Evolutionary conservation across 2,888 invertebrate genomes (phyloP).

Genomic region (Cryptophagus acutangulus): DNA sequence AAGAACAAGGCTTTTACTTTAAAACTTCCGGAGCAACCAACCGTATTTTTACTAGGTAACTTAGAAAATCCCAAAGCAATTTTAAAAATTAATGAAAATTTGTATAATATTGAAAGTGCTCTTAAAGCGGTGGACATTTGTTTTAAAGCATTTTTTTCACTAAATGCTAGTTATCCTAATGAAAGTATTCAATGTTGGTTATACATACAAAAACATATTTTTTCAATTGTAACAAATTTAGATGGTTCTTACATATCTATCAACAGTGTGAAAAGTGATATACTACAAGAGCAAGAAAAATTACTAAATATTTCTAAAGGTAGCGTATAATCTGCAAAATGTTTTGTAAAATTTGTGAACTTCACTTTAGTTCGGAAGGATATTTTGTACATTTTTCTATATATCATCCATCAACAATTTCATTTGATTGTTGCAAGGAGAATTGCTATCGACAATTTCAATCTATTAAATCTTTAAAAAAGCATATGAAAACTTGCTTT

Average conservation of each 20-base stretch:
- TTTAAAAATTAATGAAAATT: constrained; percentile 3
- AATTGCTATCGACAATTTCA: not conserved
- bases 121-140: constrained; percentile 2
- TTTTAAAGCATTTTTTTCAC: constrained; percentile 1
- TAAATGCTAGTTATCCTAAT: not conserved
- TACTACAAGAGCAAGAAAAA: not conserved
- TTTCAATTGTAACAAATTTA: not conserved
- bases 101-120: not conserved
- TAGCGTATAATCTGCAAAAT: not conserved
- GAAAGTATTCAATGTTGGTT: not conserved
- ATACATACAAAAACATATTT: not conserved
- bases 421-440: not conserved
- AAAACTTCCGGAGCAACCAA: constrained; percentile 1
- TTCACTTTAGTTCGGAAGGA: not conserved
- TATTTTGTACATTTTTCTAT: not conserved
- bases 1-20: not conserved
- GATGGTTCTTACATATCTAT: not conserved
- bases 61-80: not conserved
- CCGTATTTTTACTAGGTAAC: not conserved
- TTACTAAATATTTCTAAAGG: not conserved
- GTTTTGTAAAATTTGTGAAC: not conserved
- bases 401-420: not conserved
- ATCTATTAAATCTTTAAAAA: not conserved
- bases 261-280: not conserved
- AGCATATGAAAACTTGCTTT: no score